Evolutionary conservation across 2,888 invertebrate species (phyloP), one percentile per base, ranked within the genome.

Genomic region (Stictocephala bisonia): DNA sequence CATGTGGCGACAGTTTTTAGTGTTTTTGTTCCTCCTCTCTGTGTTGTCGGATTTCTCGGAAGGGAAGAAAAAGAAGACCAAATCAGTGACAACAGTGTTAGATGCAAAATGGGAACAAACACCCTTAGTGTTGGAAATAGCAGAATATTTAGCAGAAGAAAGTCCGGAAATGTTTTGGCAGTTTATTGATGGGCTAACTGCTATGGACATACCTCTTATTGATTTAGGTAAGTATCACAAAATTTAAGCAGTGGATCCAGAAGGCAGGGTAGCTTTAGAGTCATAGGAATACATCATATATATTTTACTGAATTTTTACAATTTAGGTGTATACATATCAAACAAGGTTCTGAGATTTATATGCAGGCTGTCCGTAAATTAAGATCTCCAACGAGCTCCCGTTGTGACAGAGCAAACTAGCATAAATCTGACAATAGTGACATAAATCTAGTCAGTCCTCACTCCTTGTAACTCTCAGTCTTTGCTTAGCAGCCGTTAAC

Each of bases 101-200:
- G 93, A 97, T 84, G 95, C 98, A 1, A 97, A 97, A 88, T 99
- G 99, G 99, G 88, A 90, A 78, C 90, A 93, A 68, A 97, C 98
- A 18, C 97, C 98, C 7, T 85, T 98, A 68, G 89, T 95, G 53
- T 86, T 97, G 73, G 99, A 99, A 86, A 90, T 95, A 31, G 94
- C 96, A 35, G 97, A 94, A 84, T 93, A 93, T 84, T 85, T 95
- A 75, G 88, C 91, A 9, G 93, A 92, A 81, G 95, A 95, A 84
- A 93, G 91, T 84, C 83, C 90, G 0, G 90, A 91, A 82, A 88
- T 91, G 75, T 94, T 93, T 84, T 96, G 95, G 95, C 90, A 89
- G 74, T 96, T 91, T 83, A 86, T 95, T 18, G 91, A 93, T 81
- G 87, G 87, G 40, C 88, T 93, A 74, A 88, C 89, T 76, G 85